Percentiles rank a stretch among this genome's conserved stretches.
These are phyloP conservation scores for Aelia acuminata DNA, from an alignment of 2,888 invertebrate species.

Conservation along the genomic window DNA sequence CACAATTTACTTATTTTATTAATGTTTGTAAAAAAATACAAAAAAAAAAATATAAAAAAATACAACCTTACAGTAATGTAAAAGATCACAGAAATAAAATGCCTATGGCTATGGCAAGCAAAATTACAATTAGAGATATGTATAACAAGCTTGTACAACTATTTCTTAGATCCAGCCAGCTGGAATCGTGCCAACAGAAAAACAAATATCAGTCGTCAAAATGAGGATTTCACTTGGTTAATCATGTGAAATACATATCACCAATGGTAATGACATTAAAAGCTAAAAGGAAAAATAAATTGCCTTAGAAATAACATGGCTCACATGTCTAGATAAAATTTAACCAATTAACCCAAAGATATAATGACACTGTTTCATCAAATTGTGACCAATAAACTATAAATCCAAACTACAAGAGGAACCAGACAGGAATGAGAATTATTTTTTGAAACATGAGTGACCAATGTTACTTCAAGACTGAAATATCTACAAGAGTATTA, in stretches of 20 bases:
- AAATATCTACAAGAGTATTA: conserved; percentile 59
- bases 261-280: conserved; percentile 56
- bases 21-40: conserved; percentile 50
- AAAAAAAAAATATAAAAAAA: conserved; percentile 52
- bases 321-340: conserved; percentile 20
- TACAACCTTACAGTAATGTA: conserved; percentile 52
- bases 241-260: conserved; percentile 54
- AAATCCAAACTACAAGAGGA: background rate
- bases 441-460: conserved; percentile 52
- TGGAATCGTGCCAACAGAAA: background rate
- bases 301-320: conserved; percentile 49
- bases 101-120: conserved; percentile 60
- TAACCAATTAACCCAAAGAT: background rate
- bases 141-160: conserved; percentile 53
- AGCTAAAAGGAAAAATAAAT: conserved; percentile 55
- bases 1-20: conserved; percentile 50
- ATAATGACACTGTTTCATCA: background rate
- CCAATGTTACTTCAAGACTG: conserved; percentile 58
- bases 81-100: conserved; percentile 59
- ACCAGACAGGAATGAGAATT: background rate
- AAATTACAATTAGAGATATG: conserved; percentile 59
- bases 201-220: conserved; percentile 48
- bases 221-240: background rate
- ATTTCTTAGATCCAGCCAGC: conserved; percentile 29
- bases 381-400: background rate